These are phyloP conservation scores for Smutsia gigantea DNA, from an alignment of 2,797 vertebrate genomes.

Conservation along the genomic window DNA sequence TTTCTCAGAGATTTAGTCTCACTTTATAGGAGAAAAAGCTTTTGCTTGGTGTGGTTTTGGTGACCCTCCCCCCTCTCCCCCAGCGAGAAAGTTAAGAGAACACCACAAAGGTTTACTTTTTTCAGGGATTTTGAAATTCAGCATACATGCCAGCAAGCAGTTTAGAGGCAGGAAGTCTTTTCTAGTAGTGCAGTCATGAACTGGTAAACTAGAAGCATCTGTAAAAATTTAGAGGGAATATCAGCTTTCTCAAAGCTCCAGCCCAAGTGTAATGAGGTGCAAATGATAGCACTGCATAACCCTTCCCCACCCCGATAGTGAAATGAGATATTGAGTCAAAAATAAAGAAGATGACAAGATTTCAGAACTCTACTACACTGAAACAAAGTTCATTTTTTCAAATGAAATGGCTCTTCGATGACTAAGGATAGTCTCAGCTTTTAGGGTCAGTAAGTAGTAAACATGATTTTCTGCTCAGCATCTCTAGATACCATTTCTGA, in stretches of 20 bases:
- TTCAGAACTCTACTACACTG: constrained; percentile 79
- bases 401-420: constrained; percentile 78
- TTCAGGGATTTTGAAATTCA: constrained; percentile 89
- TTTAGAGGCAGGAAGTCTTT: constrained; percentile 91
- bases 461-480: constrained; percentile 80
- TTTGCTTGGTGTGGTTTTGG: constrained; percentile 77
- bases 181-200: constrained; percentile 90
- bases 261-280: constrained; percentile 91
- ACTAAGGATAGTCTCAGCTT: constrained; percentile 75
- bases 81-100: constrained; percentile 84
- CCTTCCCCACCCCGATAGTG: constrained; percentile 88
- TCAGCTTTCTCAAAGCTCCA: constrained; percentile 90
- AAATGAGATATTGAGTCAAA: constrained; percentile 86
- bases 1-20: constrained; percentile 76
- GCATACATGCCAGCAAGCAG: constrained; percentile 88
- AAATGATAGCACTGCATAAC: constrained; percentile 88
- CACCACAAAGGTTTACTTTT: constrained; percentile 88
- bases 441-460: constrained; percentile 78
- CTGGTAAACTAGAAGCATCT: constrained; percentile 92
- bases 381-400: constrained; percentile 77
- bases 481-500: constrained; percentile 54
- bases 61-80: constrained; percentile 14
- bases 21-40: constrained; percentile 74
- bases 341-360: constrained; percentile 83
- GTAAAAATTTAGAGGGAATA: constrained; percentile 92